A percentile compares a stretch with the other conserved stretches of the same genome.
Evolutionary conservation across 2,113 vertebrate genomes (phyloP).

Genomic region (Silurus meridionalis): DNA sequence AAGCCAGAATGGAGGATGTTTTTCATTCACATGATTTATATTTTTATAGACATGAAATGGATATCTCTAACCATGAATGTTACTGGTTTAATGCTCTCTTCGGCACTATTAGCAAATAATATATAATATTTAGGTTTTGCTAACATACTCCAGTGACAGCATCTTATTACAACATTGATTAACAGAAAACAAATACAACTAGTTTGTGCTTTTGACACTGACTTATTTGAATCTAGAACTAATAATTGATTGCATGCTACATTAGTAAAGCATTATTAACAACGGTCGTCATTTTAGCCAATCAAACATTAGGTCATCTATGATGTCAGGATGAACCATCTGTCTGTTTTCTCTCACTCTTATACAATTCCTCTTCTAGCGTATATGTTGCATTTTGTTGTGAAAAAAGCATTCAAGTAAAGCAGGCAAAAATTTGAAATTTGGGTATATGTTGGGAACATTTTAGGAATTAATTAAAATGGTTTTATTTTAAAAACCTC

Average conservation of each 20-base stretch:
- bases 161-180: not conserved
- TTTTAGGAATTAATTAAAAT: not conserved
- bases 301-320: not conserved
- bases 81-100: too few relatives aligned
- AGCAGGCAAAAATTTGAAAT: not conserved
- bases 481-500: not conserved
- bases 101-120: not conserved
- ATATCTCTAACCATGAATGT: too few relatives aligned
- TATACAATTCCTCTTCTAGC: not conserved
- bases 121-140: not conserved
- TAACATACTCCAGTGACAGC: not conserved
- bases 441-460: not conserved
- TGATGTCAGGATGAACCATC: not conserved
- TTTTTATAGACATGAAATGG: too few relatives aligned
- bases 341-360: not conserved
- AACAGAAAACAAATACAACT: not conserved
- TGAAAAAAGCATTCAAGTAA: not conserved
- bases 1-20: not conserved
- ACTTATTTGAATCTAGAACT: not conserved
- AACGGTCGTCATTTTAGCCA: not conserved
- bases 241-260: not conserved
- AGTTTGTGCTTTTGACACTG: not conserved
- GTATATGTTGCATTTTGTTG: not conserved
- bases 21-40: too few relatives aligned
- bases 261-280: not conserved